These are phyloP conservation scores for Myotis findleyi DNA, from an alignment of 2,797 vertebrate species.

Conservation along the genomic window DNA sequence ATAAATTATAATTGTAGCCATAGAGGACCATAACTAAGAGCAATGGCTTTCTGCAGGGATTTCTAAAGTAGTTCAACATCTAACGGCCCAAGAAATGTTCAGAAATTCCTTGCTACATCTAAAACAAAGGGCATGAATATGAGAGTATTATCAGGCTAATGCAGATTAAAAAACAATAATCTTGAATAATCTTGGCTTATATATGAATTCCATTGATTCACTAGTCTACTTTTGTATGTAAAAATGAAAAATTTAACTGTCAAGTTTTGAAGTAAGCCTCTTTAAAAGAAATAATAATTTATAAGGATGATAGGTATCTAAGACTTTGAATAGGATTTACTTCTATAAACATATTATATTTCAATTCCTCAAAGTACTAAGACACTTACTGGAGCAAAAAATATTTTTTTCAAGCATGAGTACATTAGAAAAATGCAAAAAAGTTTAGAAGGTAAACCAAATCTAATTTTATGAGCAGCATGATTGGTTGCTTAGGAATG, in stretches of 20 bases:
- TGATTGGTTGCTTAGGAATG: constrained; percentile 79
- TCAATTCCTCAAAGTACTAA: constrained; percentile 62
- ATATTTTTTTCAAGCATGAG: constrained; percentile 32
- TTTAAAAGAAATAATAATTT: constrained; percentile 58
- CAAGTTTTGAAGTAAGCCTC: constrained; percentile 20
- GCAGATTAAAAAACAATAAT: background rate
- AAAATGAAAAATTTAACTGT: constrained; percentile 47
- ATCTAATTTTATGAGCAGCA: constrained; percentile 65
- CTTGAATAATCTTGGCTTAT: background rate
- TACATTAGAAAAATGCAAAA: constrained; percentile 76
- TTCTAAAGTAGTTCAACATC: background rate
- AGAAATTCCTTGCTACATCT: constrained; percentile 24
- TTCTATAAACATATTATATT: constrained; percentile 70
- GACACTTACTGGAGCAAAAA: constrained; percentile 67
- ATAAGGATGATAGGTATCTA: background rate
- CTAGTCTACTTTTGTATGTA: background rate
- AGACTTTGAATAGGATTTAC: constrained; percentile 66
- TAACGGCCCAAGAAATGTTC: background rate
- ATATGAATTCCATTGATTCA: background rate
- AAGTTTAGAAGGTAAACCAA: constrained; percentile 77
- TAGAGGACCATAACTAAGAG: constrained; percentile 8
- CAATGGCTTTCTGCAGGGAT: constrained; percentile 29
- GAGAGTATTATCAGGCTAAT: constrained; percentile 1
- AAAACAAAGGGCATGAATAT: background rate
- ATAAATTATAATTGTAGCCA: background rate